Conservation (phyloP, 2,113 vertebrate genomes). For the Eolophus roseicapilla region DNA sequence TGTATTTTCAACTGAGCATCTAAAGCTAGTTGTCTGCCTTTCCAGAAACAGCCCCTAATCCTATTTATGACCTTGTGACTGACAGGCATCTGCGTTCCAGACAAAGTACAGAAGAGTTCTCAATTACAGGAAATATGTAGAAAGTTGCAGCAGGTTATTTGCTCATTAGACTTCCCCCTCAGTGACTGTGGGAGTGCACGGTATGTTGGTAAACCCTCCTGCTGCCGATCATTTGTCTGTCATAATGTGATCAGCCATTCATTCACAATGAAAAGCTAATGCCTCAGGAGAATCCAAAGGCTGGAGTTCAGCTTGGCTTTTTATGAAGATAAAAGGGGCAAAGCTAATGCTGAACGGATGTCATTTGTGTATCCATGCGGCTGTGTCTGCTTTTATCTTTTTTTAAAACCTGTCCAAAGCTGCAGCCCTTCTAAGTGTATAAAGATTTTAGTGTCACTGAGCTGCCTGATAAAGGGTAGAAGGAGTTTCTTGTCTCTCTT, state of each 20-base stretch:
- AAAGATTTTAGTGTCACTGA: not conserved
- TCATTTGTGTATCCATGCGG: conserved; percentile 8
- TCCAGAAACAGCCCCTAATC: conserved; percentile 54
- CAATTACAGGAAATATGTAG: conserved; percentile 69
- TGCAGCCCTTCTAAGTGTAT: not conserved
- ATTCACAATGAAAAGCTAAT: conserved; percentile 36
- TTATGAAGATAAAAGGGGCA: conserved; percentile 55
- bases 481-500: not conserved
- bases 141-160: conserved; percentile 66
- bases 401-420: not conserved
- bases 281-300: conserved; percentile 14
- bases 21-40: conserved; percentile 12
- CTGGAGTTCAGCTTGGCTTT: conserved; percentile 28
- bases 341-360: conserved; percentile 61
- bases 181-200: conserved; percentile 23
- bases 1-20: conserved; percentile 36
- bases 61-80: conserved; percentile 60
- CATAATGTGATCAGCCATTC: conserved; percentile 37
- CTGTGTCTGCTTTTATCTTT: conserved; percentile 33
- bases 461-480: not conserved
- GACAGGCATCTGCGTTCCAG: conserved; percentile 70
- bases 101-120: conserved; percentile 52
- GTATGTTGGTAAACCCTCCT: conserved; percentile 38
- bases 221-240: conserved; percentile 27
- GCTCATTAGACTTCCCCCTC: conserved; percentile 45